These are phyloP conservation scores for Hypotaenidia philippensis DNA, from an alignment of 2,797 vertebrate species.

Conservation along the genomic window DNA sequence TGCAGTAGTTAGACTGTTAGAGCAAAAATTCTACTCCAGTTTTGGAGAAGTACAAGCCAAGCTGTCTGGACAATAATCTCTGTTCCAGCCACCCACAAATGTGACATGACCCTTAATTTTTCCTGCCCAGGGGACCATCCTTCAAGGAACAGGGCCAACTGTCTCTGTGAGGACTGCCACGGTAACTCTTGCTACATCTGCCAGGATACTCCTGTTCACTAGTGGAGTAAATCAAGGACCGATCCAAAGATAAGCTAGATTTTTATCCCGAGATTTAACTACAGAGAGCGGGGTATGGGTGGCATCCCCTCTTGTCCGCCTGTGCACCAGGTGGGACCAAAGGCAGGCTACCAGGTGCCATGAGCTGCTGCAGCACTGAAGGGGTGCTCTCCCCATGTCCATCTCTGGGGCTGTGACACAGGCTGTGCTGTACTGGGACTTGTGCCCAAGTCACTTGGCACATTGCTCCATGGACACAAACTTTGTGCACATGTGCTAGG, in stretches of 20 bases:
- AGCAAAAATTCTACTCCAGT: background rate
- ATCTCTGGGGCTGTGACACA: background rate
- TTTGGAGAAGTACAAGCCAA: background rate
- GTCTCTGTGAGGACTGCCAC: background rate
- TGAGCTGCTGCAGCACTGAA: background rate
- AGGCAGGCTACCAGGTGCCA: background rate
- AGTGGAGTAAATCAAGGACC: background rate
- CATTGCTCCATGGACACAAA: too few relatives aligned
- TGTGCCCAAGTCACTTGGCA: background rate
- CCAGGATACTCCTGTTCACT: rapidly evolving
- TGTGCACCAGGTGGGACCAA: background rate
- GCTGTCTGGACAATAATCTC: background rate
- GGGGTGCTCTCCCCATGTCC: rapidly evolving
- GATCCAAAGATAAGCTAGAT: rapidly evolving
- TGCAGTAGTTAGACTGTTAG: background rate
- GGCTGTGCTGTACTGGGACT: background rate
- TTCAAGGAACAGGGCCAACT: background rate
- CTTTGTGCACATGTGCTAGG: rapidly evolving
- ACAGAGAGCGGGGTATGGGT: background rate
- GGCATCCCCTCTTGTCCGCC: background rate
- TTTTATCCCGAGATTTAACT: background rate
- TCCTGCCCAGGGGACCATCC: rapidly evolving
- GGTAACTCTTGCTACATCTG: background rate
- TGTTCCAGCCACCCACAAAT: background rate
- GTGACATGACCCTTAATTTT: background rate